Conservation (phyloP, 2,888 invertebrate species). For the Candidula unifasciata region DNA sequence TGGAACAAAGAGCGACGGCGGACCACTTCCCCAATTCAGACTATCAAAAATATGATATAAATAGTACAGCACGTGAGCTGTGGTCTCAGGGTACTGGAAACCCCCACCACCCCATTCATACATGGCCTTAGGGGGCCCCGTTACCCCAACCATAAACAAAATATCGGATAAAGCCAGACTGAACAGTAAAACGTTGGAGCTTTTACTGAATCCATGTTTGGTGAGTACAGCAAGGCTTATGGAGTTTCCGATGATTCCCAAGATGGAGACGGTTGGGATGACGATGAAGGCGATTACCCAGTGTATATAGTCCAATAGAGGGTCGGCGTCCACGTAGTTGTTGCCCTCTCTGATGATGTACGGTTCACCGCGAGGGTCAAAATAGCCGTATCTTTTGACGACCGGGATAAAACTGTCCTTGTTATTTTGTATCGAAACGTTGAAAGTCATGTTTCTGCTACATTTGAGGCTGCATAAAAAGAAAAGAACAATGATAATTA, state of each 20-base stretch:
- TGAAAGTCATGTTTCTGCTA: background rate
- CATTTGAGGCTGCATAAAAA: too few species aligned
- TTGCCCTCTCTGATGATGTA: constrained; percentile 26
- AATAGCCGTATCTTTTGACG: background rate
- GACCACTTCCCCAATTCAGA: constrained; percentile 37
- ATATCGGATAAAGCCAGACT: constrained; percentile 35
- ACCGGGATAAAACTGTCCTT: background rate
- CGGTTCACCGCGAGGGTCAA: background rate
- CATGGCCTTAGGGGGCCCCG: constrained; percentile 24
- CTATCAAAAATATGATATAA: constrained; percentile 41
- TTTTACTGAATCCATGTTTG: constrained; percentile 36
- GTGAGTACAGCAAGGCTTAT: constrained; percentile 20
- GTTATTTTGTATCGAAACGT: background rate
- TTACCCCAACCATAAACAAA: constrained; percentile 26
- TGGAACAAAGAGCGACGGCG: constrained; percentile 19
- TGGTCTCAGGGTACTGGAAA: constrained; percentile 24
- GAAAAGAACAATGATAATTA: too few species aligned
- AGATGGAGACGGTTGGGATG: constrained; percentile 30
- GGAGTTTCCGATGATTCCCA: constrained; percentile 25
- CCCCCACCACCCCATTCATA: constrained; percentile 33
- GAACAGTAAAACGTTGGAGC: constrained; percentile 33
- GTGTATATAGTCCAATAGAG: constrained; percentile 12
- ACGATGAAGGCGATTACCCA: constrained; percentile 22
- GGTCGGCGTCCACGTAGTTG: constrained; percentile 27
- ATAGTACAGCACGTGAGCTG: constrained; percentile 15